These are phyloP conservation scores for Scelioninae gen. 2 DNA, from an alignment of 2,888 invertebrate species.

Conservation along the genomic window DNA sequence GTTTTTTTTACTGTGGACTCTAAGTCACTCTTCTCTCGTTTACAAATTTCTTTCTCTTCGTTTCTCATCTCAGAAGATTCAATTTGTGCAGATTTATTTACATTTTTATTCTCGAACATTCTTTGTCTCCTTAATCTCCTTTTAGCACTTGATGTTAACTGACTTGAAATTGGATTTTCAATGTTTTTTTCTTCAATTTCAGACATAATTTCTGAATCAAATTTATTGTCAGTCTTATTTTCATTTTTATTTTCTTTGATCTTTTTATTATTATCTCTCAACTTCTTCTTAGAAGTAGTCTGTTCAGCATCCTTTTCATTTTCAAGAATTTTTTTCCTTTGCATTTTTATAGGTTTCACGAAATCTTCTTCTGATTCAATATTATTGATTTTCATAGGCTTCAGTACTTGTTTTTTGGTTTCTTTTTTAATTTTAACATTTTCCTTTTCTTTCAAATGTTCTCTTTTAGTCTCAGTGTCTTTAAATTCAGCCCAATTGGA, in stretches of 20 bases:
- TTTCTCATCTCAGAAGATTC: not conserved
- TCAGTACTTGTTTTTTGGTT: no score
- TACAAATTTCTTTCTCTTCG: not conserved
- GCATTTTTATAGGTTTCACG: no score
- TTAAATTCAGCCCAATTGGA: slow-evolving; percentile 72
- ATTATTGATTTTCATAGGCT: no score
- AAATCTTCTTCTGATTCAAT: no score
- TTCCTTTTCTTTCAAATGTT: no score
- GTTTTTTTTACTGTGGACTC: slow-evolving; percentile 41
- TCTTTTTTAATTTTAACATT: no score
- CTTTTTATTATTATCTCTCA: not conserved
- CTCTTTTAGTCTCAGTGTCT: slow-evolving; percentile 42
- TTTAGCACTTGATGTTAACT: slow-evolving; percentile 44
- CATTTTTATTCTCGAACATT: not conserved
- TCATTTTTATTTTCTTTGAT: not conserved
- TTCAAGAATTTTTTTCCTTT: not conserved
- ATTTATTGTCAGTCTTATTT: not conserved
- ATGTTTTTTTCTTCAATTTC: not conserved
- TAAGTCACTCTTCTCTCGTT: slow-evolving; percentile 1
- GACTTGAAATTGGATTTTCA: not conserved
- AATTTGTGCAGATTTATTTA: slow-evolving; percentile 47
- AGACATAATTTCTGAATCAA: not conserved
- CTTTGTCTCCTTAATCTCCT: slow-evolving; percentile 57
- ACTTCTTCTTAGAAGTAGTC: no score
- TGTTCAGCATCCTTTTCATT: not conserved